Evolutionary conservation across 2,888 invertebrate genomes (phyloP).

Genomic region (Gerosis bhagava): DNA sequence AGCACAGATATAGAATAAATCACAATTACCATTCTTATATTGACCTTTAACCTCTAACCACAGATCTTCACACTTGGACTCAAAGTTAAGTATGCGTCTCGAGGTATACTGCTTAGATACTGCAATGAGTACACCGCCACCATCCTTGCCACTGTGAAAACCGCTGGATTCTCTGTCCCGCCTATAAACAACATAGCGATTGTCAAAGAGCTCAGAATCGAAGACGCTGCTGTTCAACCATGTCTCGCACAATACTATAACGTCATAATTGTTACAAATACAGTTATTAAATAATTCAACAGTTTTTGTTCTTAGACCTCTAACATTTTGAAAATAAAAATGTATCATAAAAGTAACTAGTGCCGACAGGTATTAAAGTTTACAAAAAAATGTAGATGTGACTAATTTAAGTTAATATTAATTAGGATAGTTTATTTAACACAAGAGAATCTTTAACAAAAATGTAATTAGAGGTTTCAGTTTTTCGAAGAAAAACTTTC

Average conservation of each 20-base stretch:
- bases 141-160: conserved; percentile 1
- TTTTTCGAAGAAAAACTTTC: background rate
- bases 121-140: conserved; percentile 21
- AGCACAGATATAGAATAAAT: conserved; percentile 10
- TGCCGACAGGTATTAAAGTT: background rate
- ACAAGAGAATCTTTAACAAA: background rate
- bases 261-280: background rate
- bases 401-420: background rate
- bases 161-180: conserved; percentile 1
- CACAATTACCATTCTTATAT: background rate
- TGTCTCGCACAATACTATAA: background rate
- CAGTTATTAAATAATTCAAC: background rate
- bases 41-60: conserved; percentile 8
- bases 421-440: background rate
- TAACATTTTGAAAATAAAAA: conserved; percentile 5
- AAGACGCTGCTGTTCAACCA: conserved; percentile 5
- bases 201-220: background rate
- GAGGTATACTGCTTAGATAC: conserved; percentile 11
- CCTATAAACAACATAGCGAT: background rate
- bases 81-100: background rate
- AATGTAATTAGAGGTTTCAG: background rate
- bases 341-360: background rate
- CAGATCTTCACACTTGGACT: conserved; percentile 22
- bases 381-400: too few species aligned
- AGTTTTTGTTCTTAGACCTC: conserved; percentile 4